phyloP scores from a whole-genome alignment of 2,797 vertebrate genomes.

The Mus minutoides region DNA sequence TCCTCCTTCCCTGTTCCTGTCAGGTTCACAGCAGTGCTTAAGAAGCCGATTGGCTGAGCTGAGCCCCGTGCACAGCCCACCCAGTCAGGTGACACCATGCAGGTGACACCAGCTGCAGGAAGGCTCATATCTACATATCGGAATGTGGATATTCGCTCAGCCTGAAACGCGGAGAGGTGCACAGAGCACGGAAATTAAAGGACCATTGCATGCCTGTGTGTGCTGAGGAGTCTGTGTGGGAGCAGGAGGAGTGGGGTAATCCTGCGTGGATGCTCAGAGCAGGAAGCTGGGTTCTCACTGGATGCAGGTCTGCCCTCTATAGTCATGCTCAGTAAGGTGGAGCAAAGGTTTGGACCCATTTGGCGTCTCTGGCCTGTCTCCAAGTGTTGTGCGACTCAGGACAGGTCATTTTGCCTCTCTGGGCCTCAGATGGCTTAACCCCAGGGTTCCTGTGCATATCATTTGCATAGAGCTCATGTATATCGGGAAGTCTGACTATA shows the following conservation, averaged over 20 bases:
- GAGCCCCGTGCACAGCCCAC: accelerated
- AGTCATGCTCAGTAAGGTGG: background rate
- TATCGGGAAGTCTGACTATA: background rate
- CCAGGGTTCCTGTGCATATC: background rate
- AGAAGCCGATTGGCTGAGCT: background rate
- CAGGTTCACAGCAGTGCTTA: background rate
- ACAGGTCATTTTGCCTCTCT: background rate
- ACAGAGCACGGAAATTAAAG: background rate
- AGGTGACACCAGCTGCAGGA: background rate
- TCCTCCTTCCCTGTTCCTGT: background rate
- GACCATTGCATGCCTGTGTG: background rate
- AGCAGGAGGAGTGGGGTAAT: background rate
- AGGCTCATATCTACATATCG: background rate
- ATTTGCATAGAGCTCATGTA: background rate
- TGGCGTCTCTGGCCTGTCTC: background rate
- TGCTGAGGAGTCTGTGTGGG: background rate
- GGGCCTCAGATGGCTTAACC: background rate
- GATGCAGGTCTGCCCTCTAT: background rate
- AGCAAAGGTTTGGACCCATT: background rate
- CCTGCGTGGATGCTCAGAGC: accelerated
- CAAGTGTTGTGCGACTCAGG: background rate
- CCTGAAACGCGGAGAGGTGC: background rate
- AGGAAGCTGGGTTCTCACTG: background rate
- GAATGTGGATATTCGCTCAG: background rate
- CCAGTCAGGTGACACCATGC: background rate